Conservation (phyloP, 2,797 vertebrate genomes). For the Sebastes variabilis region DNA sequence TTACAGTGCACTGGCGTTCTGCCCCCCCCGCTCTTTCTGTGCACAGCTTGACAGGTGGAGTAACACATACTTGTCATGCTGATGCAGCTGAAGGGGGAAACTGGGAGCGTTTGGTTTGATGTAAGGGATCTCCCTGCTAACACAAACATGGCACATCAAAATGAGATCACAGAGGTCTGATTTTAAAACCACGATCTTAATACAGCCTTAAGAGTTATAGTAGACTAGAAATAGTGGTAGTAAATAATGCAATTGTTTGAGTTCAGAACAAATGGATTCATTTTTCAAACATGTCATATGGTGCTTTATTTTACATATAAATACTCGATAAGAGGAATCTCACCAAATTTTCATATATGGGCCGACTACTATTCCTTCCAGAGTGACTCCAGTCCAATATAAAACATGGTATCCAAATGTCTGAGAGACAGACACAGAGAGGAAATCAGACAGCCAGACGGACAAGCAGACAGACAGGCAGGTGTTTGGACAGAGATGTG, state of each 20-base stretch:
- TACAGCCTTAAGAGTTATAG: background rate
- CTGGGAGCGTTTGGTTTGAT: background rate
- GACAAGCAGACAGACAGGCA: constrained; percentile 52
- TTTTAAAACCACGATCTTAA: background rate
- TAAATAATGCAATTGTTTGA: background rate
- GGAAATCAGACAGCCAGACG: constrained; percentile 24
- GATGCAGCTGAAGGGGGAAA: background rate
- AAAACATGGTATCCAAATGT: background rate
- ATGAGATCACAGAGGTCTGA: background rate
- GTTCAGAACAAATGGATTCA: background rate
- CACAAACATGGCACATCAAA: background rate
- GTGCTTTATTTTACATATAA: background rate
- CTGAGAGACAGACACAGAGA: constrained; percentile 22
- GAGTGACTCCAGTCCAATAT: background rate
- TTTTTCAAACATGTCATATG: background rate
- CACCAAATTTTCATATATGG: background rate
- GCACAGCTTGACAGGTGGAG: background rate
- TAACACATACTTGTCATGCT: background rate
- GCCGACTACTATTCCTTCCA: background rate
- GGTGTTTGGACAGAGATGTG: constrained; percentile 43
- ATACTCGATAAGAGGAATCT: background rate
- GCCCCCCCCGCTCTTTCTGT: background rate
- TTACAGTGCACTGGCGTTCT: background rate
- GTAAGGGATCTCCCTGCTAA: background rate
- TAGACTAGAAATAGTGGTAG: background rate